Base-by-base conservation (phyloP, 2,113 vertebrate species). In the Catharus fuscescens region DNA sequence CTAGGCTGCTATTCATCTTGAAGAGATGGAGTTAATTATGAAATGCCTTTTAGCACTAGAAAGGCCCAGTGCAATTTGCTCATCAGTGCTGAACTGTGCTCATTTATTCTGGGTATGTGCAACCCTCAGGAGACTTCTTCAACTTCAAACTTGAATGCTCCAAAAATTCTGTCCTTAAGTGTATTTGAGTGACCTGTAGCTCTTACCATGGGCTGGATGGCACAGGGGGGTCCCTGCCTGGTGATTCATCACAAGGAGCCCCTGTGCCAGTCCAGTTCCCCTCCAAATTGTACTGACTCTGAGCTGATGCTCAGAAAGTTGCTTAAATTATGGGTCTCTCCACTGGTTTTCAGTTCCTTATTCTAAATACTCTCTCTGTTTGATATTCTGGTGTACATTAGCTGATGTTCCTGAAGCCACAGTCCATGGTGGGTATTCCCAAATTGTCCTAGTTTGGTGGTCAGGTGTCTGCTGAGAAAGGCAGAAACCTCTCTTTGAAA, bases 371-470 rank as follows among this genome's bases (percentile, higher is more conserved):
- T 67, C 19, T 45, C 34, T 60, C 20, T 60, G 14, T 34, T 44
- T 19, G 38, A 10, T 50, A 5, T 45, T 28, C 67, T 73, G 36
- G 12, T 59, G 31, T 29, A 32, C 50, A 2, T 24, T 50, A 50
- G 60, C 38, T 45, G 24, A 4, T 53, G 17, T 34, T 78, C 12
- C 44, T 79, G 44, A 45, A 78, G 54, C 67, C 81, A 13, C 0
- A 34, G 32, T 19, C 28, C 0, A 0, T 20, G 70, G 18, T 45
- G 71, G 36, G 14, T 8, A 1, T 48, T 66, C 21, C 31, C 65
- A 78, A n/a, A 38, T 38, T 38, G 38, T 38, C 38, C 38, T 38
- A 38, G 38, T 38, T 38, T 38, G 38, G 38, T 10, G 38, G 38
- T 10, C 38, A 38, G 38, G 38, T 38, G 38, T 38, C 38, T 38